phyloP scores from a whole-genome alignment of 2,113 vertebrate species.

The Elaphurus davidianus region DNA sequence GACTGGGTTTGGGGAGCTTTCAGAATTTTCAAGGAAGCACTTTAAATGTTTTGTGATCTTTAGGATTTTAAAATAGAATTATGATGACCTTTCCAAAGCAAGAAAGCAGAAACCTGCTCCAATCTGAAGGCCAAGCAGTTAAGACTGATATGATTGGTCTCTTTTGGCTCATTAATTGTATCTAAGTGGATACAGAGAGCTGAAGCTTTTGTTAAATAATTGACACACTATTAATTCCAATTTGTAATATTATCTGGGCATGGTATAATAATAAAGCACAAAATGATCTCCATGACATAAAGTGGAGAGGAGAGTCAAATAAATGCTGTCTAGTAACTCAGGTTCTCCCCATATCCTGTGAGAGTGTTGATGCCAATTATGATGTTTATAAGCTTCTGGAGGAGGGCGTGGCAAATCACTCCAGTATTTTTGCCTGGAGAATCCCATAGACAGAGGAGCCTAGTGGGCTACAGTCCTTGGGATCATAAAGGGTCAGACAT shows the following conservation, averaged over 20 bases:
- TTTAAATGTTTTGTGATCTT: conserved; percentile 66
- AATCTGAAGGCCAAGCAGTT: conserved; percentile 43
- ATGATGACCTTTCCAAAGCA: conserved; percentile 57
- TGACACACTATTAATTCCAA: conserved; percentile 42
- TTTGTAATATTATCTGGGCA: background rate
- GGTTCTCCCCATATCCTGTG: background rate
- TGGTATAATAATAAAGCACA: background rate
- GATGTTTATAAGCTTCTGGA: background rate
- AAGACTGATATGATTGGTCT: conserved; percentile 35
- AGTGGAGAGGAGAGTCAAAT: background rate
- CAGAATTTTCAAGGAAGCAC: conserved; percentile 42
- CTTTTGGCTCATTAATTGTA: conserved; percentile 38
- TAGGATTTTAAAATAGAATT: conserved; percentile 67
- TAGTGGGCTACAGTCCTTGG: background rate
- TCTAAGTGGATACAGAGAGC: conserved; percentile 14
- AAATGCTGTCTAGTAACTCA: background rate
- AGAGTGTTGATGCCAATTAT: background rate
- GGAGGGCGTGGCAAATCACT: background rate
- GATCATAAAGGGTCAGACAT: background rate
- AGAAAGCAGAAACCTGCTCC: conserved; percentile 42
- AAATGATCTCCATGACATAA: background rate
- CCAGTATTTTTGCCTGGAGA: background rate
- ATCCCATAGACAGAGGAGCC: background rate
- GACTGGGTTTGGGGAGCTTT: conserved; percentile 26
- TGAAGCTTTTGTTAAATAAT: conserved; percentile 39